Conservation (phyloP, 2,797 vertebrate species). For the Cygnus olor region DNA sequence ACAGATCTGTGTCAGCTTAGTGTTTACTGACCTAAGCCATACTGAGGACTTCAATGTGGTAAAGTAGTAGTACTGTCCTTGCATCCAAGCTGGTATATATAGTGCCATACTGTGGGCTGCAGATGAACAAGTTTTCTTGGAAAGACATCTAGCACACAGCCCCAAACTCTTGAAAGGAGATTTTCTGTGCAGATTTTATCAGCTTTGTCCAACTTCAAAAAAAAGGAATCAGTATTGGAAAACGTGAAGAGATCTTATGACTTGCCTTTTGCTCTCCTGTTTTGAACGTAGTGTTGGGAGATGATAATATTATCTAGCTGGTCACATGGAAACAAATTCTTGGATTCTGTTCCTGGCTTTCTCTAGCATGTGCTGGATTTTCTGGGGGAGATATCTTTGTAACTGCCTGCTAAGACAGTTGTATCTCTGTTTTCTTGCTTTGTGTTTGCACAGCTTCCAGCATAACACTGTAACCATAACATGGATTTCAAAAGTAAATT, state of each 20-base stretch:
- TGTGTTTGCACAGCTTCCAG: background rate
- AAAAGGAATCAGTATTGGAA: background rate
- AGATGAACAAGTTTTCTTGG: background rate
- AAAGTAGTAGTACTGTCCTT: background rate
- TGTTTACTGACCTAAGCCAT: background rate
- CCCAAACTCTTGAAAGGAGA: background rate
- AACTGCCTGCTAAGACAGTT: background rate
- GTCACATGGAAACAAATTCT: background rate
- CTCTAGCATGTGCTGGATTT: background rate
- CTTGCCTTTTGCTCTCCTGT: background rate
- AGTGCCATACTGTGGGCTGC: background rate
- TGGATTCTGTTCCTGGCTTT: background rate
- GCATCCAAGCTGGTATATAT: background rate
- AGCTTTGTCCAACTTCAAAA: background rate
- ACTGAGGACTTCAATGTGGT: background rate
- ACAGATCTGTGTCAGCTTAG: background rate
- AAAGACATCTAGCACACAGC: background rate
- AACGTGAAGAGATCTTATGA: rapidly evolving
- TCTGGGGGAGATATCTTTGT: background rate
- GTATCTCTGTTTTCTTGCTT: background rate
- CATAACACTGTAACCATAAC: background rate
- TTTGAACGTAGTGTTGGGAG: background rate
- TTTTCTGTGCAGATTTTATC: background rate
- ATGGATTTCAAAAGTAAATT: background rate
- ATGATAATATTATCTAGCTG: background rate